Evolutionary conservation across 2,113 vertebrate species (phyloP).

Genomic region (Diphyllodes magnificus): DNA sequence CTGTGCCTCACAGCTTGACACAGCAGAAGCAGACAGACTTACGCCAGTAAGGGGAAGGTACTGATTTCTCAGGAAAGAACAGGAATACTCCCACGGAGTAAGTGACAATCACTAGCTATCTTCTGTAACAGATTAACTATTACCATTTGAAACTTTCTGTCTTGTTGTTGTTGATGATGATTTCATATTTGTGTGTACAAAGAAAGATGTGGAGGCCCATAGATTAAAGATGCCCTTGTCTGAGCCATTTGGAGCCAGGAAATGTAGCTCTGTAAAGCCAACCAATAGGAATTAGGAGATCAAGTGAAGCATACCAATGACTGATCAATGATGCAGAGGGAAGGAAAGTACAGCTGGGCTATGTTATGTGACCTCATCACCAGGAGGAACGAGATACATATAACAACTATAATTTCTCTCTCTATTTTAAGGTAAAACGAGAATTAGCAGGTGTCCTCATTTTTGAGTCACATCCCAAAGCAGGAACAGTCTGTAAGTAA

Average conservation of each 20-base stretch:
- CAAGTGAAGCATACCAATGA: not conserved
- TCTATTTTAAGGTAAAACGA: constrained; percentile 43
- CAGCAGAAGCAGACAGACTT: not conserved
- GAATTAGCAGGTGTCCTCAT: constrained; percentile 93
- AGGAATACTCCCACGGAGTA: not conserved
- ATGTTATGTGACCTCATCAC: not conserved
- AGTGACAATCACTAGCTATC: not conserved
- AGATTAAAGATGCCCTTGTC: not conserved
- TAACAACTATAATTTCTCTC: not conserved
- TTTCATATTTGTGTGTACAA: not conserved
- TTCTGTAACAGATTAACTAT: not conserved
- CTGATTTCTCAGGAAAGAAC: not conserved
- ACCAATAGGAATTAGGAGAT: not conserved
- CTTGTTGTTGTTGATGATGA: not conserved
- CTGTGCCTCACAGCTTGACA: not conserved
- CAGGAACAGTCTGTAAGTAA: constrained; percentile 95
- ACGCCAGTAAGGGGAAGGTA: rapidly evolving
- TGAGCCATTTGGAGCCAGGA: not conserved
- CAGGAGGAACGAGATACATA: not conserved
- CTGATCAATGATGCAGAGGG: not conserved
- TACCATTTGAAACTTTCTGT: not conserved
- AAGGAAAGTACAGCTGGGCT: not conserved
- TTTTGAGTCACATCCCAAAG: constrained; percentile 94
- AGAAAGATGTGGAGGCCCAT: not conserved
- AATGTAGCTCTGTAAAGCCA: not conserved